Percentiles rank a stretch among this genome's conserved stretches.
Conservation (phyloP, 2,113 vertebrate species). For the Cyphomyrus plagiostoma region DNA sequence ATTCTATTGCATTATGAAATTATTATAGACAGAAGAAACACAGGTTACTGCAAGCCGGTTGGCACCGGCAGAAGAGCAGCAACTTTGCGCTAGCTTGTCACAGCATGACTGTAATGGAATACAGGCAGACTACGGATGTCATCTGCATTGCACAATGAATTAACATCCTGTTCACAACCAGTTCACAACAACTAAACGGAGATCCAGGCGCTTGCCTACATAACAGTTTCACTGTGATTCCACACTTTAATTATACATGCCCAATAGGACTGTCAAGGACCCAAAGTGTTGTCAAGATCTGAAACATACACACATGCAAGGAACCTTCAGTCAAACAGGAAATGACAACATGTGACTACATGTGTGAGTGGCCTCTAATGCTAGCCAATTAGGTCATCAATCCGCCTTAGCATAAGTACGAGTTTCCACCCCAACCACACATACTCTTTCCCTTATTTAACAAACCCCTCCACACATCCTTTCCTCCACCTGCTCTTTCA, state of each 20-base stretch:
- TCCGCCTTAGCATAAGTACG: background rate
- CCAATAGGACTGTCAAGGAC: background rate
- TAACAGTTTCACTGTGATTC: background rate
- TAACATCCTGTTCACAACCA: conserved; percentile 24
- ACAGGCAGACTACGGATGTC: background rate
- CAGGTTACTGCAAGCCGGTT: background rate
- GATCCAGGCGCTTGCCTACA: background rate
- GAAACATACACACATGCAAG: background rate
- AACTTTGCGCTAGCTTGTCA: conserved; percentile 27
- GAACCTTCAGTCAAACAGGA: background rate
- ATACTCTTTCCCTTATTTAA: background rate
- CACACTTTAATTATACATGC: background rate
- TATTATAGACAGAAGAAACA: background rate
- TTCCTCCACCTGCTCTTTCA: background rate
- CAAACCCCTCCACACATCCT: background rate
- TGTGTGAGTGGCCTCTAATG: background rate
- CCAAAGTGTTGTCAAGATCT: background rate
- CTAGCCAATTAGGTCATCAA: background rate
- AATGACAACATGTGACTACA: background rate
- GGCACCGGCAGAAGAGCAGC: background rate
- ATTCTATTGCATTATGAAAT: background rate
- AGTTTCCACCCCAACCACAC: background rate
- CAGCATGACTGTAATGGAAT: conserved; percentile 26
- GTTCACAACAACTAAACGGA: background rate
- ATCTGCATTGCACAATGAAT: conserved; percentile 25